Conservation (phyloP, 1,140 invertebrate genomes). For the Chironomus tepperi region DNA sequence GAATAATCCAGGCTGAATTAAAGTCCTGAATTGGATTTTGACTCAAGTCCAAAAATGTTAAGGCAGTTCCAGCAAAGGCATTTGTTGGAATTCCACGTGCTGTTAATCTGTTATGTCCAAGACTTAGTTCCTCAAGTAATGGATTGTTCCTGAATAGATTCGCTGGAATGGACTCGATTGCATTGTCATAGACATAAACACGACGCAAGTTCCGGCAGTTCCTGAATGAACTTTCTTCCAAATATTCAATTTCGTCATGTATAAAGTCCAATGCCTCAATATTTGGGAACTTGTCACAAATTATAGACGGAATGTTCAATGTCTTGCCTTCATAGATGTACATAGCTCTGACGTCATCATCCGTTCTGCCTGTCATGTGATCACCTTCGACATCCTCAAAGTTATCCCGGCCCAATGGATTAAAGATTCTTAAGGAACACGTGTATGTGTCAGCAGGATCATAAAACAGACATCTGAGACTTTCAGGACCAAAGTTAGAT, state of each 20-base stretch:
- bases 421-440: not conserved
- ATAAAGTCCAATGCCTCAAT: not conserved
- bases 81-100: not conserved
- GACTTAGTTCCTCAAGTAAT: not conserved
- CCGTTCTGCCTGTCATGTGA: not conserved
- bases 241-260: not conserved
- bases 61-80: not conserved
- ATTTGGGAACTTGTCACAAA: not conserved
- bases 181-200: not conserved
- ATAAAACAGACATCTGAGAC: not conserved
- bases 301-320: not conserved
- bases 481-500: not conserved
- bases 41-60: not conserved
- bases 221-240: not conserved
- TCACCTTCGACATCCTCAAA: not conserved
- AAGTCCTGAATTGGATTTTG: not conserved
- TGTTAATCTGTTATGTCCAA: not conserved
- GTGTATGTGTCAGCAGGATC: not conserved
- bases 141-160: not conserved
- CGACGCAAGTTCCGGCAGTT: not conserved
- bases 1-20: not conserved
- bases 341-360: not conserved
- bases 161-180: not conserved
- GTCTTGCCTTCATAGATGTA: not conserved
- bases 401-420: not conserved